Evolutionary conservation across 2,797 vertebrate species (phyloP).

Genomic region (Semotilus atromaculatus): DNA sequence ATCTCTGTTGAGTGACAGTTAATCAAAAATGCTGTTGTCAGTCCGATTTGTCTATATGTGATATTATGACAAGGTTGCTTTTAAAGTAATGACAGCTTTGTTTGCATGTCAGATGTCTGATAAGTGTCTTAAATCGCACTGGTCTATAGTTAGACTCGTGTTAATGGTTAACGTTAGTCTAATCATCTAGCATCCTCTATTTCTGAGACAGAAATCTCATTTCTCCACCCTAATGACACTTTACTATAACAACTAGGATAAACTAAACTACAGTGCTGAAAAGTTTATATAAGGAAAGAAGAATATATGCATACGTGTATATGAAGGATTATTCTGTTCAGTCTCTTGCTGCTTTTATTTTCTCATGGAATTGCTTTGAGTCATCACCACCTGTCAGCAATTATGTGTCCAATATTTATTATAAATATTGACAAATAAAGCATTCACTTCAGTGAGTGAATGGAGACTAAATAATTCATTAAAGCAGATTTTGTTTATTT

Average conservation of each 20-base stretch:
- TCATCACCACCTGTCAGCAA: not conserved
- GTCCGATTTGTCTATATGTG: not conserved
- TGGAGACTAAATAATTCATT: not conserved
- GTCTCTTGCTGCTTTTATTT: not conserved
- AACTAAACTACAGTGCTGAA: not conserved
- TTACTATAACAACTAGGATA: not conserved
- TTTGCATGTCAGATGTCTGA: not conserved
- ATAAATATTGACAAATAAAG: not conserved
- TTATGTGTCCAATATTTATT: not conserved
- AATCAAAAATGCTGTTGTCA: conserved; percentile 7
- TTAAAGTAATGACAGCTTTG: not conserved
- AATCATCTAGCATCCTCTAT: not conserved
- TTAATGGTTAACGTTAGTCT: not conserved
- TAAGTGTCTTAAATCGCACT: not conserved
- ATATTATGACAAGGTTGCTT: not conserved
- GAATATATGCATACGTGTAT: not conserved
- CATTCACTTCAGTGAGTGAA: not conserved
- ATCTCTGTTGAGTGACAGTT: not conserved
- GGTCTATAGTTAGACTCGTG: not conserved
- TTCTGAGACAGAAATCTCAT: not conserved
- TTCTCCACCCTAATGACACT: not conserved
- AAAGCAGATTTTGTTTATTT: not conserved
- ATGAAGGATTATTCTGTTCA: not conserved
- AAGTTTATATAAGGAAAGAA: no score
- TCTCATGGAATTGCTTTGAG: not conserved